A percentile compares a stretch with the other conserved stretches of the same genome.
phyloP scores from a whole-genome alignment of 2,797 vertebrate genomes.

The Tarsius wallacei region DNA sequence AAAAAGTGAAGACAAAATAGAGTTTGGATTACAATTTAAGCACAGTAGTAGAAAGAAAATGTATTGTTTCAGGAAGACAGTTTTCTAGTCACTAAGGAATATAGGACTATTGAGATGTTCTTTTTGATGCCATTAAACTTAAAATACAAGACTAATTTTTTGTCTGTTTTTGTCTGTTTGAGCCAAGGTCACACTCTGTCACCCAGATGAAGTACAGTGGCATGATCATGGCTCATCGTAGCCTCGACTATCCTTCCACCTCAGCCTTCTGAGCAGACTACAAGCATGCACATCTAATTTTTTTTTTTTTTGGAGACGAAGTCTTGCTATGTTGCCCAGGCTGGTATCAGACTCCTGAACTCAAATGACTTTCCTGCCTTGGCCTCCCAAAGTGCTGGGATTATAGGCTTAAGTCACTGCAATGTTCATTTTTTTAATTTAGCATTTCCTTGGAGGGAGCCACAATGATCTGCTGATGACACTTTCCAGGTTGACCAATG shows the following conservation, averaged over 20 bases:
- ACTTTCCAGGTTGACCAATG: not conserved
- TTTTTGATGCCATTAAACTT: not conserved
- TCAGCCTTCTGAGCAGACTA: too few relatives aligned
- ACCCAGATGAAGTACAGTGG: not conserved
- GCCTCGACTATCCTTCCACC: too few relatives aligned
- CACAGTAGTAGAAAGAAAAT: not conserved
- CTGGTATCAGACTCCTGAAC: too few relatives aligned
- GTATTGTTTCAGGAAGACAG: not conserved
- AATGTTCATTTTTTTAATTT: not conserved
- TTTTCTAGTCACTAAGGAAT: not conserved
- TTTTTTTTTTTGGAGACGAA: too few relatives aligned
- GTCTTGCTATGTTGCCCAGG: too few relatives aligned
- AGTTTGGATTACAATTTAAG: not conserved
- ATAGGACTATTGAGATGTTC: not conserved
- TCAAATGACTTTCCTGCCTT: too few relatives aligned
- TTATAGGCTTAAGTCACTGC: not conserved
- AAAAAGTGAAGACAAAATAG: not conserved
- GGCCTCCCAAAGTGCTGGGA: too few relatives aligned
- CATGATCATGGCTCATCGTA: too few relatives aligned
- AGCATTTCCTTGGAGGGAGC: not conserved
- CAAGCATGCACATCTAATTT: too few relatives aligned
- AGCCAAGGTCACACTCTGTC: not conserved
- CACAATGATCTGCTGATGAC: not conserved
- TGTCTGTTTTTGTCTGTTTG: too few relatives aligned
- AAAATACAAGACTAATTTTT: slow-evolving; percentile 7